Evolutionary conservation across 2,797 vertebrate species (phyloP), one percentile per base, ranked within the genome.

Genomic region (Iguana delicatissima): DNA sequence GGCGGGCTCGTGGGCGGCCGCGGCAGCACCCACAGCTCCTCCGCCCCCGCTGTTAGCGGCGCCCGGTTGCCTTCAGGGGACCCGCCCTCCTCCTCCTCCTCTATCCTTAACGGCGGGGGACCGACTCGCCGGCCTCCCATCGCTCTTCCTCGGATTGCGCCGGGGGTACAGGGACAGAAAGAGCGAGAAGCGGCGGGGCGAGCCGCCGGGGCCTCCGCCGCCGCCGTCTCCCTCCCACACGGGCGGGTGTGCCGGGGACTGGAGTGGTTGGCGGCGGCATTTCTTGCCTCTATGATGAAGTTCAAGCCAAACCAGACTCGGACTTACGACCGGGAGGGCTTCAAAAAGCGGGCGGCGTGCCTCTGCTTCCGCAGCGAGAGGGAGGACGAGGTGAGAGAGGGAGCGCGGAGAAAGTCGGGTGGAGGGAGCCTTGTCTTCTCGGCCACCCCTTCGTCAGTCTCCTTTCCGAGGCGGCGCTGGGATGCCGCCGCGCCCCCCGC

Each of bases 291-390:
- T 97, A 99, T 98, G 98, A 99, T 99, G 98, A 99, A 99, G 98
- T 98, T 98, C 94, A 99, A 99, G 97, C 98, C 98, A 93, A 99
- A 99, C 97, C 99, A 99, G 98, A 99, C 98, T 92, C 98, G 99
- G 97, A 99, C 98, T 38, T 99, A 99, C 91, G 99, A 99, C 97
- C 98, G 98, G 89, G 99, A 99, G 92, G 99, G 99, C 24, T 99
- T 98, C 96, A 99, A 99, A 97, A 98, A 98, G 94, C 97, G 99
- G 96, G 99, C 99, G 91, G 99, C 98, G 92, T 99, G 98, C 96
- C 95, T 99, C 92, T 99, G 98, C 93, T 99, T 98, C 95, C 98
- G 97, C 94, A 98, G 97, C 96, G 98, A 99, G 74, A 96, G 96
- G 82, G 94, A 99, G 96, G 98, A 99, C 93, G 98, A 99, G 98